These are phyloP conservation scores for Ctena decussata DNA, from an alignment of 2,888 invertebrate species.

Conservation along the genomic window DNA sequence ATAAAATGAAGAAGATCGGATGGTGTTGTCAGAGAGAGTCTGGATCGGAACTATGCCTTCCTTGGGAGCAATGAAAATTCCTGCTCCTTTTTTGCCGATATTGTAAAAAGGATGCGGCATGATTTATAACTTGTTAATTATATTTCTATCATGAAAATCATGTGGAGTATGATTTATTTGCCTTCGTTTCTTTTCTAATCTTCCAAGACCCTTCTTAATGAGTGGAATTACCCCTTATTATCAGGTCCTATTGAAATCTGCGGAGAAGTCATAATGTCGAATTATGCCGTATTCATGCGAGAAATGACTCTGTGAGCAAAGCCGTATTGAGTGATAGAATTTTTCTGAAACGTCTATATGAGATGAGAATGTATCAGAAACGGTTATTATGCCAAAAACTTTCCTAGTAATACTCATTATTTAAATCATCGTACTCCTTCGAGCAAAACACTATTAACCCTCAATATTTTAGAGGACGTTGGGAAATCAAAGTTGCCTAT, in stretches of 20 bases:
- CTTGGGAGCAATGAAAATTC: constrained; percentile 5
- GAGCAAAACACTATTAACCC: no score
- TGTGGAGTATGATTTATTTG: constrained; percentile 16
- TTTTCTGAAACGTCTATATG: no score
- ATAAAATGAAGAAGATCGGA: constrained; percentile 13
- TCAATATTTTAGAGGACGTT: no score
- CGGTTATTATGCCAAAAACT: no score
- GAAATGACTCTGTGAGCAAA: neutral
- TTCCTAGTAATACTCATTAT: no score
- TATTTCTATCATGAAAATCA: constrained; percentile 23
- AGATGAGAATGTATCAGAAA: no score
- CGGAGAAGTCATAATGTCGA: neutral
- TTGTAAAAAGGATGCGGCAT: constrained; percentile 3
- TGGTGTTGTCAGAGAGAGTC: neutral
- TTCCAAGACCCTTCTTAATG: constrained; percentile 11
- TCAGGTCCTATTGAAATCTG: neutral
- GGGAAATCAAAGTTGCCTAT: no score
- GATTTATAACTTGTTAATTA: constrained; percentile 21
- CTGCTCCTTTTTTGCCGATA: neutral
- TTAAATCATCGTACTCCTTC: no score
- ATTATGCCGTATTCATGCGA: neutral
- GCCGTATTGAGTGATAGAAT: neutral
- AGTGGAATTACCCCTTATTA: constrained; percentile 17
- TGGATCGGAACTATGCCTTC: neutral
- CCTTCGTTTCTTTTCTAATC: constrained; percentile 15